phyloP scores from a whole-genome alignment of 1,140 invertebrate species.

The Caerostris darwini region DNA sequence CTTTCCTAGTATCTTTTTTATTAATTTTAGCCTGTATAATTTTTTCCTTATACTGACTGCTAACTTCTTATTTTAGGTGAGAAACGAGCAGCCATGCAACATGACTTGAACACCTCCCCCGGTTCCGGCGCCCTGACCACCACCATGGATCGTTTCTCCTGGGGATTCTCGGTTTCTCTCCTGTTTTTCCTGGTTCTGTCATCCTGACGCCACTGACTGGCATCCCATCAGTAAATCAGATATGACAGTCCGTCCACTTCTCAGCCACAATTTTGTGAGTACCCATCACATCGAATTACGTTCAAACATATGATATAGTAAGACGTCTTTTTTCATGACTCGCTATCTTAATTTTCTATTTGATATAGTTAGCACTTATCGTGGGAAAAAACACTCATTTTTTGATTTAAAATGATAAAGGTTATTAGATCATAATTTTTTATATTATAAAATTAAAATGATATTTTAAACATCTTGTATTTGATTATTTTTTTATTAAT shows the following conservation, averaged over 20 bases:
- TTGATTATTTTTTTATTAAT: no score
- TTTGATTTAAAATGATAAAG: no score
- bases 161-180: slow-evolving; percentile 31
- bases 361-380: no score
- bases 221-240: slow-evolving; percentile 65
- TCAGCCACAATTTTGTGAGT: slow-evolving; percentile 78
- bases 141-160: neutral
- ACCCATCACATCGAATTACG: neutral
- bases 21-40: neutral
- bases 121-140: neutral
- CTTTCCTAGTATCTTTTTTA: neutral
- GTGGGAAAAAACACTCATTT: no score
- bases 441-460: no score
- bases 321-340: no score
- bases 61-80: slow-evolving; percentile 57
- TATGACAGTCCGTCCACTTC: slow-evolving; percentile 76
- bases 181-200: slow-evolving; percentile 62
- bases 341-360: no score
- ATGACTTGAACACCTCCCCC: slow-evolving; percentile 77
- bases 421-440: no score
- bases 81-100: slow-evolving; percentile 77
- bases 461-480: no score
- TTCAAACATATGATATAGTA: no score
- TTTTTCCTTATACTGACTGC: neutral
- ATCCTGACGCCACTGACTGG: slow-evolving; percentile 73